Evolutionary conservation across 2,797 vertebrate genomes (phyloP).

Genomic region (Anomalospiza imberbis): DNA sequence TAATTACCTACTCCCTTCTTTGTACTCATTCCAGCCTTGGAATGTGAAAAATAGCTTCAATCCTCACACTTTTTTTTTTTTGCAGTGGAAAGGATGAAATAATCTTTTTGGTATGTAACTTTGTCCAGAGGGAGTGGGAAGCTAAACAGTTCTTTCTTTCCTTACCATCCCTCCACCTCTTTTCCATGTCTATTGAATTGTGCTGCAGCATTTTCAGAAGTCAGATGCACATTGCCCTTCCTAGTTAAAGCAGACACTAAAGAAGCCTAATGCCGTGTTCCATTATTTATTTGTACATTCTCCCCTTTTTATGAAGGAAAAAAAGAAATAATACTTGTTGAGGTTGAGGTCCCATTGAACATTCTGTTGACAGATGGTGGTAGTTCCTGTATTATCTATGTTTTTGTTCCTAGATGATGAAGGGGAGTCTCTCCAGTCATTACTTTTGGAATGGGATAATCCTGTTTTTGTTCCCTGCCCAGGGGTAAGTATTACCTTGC

Average conservation of each 20-base stretch:
- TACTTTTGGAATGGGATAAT: slow-evolving; percentile 92
- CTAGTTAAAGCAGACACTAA: not conserved
- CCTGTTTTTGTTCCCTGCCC: slow-evolving; percentile 89
- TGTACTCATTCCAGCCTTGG: slow-evolving; percentile 43
- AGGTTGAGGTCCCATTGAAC: not conserved
- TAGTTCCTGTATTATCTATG: not conserved
- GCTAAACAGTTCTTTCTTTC: slow-evolving; percentile 25
- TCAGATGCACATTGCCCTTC: not conserved
- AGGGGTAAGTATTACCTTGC: slow-evolving; percentile 71
- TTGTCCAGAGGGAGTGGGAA: slow-evolving; percentile 22
- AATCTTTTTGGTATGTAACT: slow-evolving; percentile 50
- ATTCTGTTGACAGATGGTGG: not conserved
- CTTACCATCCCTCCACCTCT: rapidly evolving
- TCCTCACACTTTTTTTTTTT: not conserved
- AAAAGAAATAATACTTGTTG: not conserved
- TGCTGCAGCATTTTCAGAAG: not conserved
- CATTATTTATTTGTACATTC: not conserved
- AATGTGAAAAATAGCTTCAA: slow-evolving; percentile 54
- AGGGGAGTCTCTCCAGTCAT: slow-evolving; percentile 75
- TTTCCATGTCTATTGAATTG: not conserved
- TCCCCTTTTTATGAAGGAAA: not conserved
- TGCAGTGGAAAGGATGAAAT: slow-evolving; percentile 10
- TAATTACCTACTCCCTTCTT: slow-evolving; percentile 47
- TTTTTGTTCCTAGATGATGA: slow-evolving; percentile 48
- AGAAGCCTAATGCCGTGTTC: not conserved